A percentile compares a stretch with the other conserved stretches of the same genome.
phyloP scores from a whole-genome alignment of 1,140 invertebrate genomes.

The Dendrolimus kikuchii region DNA sequence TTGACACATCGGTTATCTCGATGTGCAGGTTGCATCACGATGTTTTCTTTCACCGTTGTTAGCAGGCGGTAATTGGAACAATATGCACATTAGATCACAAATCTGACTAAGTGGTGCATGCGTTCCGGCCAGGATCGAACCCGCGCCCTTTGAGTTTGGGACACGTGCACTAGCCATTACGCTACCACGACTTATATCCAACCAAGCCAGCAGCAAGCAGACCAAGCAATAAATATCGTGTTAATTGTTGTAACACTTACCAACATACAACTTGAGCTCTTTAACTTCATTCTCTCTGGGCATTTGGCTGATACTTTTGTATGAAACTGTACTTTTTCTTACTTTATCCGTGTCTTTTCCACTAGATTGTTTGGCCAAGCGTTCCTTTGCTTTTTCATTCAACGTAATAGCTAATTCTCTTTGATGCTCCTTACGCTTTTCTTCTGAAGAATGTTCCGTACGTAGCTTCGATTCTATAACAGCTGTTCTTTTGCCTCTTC shows the following conservation, averaged over 20 bases:
- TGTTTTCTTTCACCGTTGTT: no score
- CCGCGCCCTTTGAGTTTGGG: no score
- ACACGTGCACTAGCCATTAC: no score
- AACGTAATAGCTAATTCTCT: slow-evolving; percentile 92
- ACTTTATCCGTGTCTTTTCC: slow-evolving; percentile 92
- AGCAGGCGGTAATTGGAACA: no score
- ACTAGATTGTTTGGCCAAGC: slow-evolving; percentile 89
- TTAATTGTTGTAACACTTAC: slow-evolving; percentile 62
- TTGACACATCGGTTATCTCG: no score
- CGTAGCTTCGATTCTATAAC: slow-evolving; percentile 96
- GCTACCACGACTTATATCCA: no score
- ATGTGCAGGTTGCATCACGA: no score
- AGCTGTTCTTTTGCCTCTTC: slow-evolving; percentile 91
- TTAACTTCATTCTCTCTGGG: slow-evolving; percentile 95
- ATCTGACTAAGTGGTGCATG: no score
- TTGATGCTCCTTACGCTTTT: slow-evolving; percentile 97
- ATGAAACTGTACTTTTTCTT: slow-evolving; percentile 95
- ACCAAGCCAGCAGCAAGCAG: no score
- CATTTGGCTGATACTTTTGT: slow-evolving; percentile 93
- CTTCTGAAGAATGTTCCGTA: slow-evolving; percentile 96
- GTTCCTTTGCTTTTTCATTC: slow-evolving; percentile 93
- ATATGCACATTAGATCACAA: no score
- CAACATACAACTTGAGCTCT: slow-evolving; percentile 96
- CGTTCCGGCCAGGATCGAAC: no score
- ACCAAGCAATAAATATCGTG: slow-evolving; percentile 9